A percentile compares a stretch with the other conserved stretches of the same genome.
Conservation (phyloP, 2,797 vertebrate species). For the Natrix natrix region DNA sequence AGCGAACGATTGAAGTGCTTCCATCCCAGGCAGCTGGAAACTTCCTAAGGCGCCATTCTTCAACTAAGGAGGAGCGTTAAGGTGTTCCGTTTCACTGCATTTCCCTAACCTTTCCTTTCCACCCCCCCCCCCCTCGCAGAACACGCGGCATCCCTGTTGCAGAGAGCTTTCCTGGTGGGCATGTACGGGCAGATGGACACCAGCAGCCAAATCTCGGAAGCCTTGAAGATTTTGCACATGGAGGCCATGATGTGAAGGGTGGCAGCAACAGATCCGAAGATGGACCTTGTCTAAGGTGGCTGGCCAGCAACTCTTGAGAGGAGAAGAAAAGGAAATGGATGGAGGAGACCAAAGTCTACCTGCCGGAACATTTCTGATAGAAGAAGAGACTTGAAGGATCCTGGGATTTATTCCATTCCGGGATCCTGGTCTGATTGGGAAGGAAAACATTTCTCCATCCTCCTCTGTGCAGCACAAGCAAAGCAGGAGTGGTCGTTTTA, state of each 20-base stretch:
- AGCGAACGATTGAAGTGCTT: no score
- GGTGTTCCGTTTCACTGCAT: not conserved
- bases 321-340: conserved; percentile 26
- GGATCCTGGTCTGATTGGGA: not conserved
- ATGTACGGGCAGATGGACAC: conserved; percentile 96
- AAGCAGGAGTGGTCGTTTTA: not conserved
- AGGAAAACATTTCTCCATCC: not conserved
- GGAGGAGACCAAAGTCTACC: not conserved
- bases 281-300: not conserved
- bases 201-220: conserved; percentile 94
- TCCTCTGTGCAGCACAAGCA: conserved; percentile 6
- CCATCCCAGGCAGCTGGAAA: no score
- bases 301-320: not conserved
- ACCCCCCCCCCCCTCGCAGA: conserved; percentile 70
- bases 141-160: conserved; percentile 89
- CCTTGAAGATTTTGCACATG: conserved; percentile 95
- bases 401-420: not conserved
- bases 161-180: conserved; percentile 95
- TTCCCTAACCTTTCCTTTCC: not conserved
- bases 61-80: no score
- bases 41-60: no score
- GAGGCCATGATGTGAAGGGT: conserved; percentile 85
- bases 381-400: not conserved
- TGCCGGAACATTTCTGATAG: not conserved
- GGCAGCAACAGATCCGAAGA: not conserved